Base-by-base conservation (phyloP, 1,140 invertebrate genomes). In the Drosophila bifasciata region DNA sequence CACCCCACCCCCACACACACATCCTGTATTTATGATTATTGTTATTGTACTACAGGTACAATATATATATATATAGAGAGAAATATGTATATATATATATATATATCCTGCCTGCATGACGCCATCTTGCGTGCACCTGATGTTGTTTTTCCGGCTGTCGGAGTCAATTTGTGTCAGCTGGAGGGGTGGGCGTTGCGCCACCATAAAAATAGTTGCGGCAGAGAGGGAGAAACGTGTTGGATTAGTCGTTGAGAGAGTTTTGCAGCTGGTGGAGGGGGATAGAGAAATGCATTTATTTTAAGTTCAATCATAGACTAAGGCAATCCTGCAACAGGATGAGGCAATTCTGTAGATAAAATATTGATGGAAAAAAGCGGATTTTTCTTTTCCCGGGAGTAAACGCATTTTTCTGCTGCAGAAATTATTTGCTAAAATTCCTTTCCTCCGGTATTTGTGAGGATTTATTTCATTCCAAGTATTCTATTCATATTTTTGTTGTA, bases 21-120 rank as follows among this genome's bases (percentile, higher is more conserved):
- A 28, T 53, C 59, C 51, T 73, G 60, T 76, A 72, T 81, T 80
- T 81, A 80, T 67, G 78, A 73, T 81, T 77, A 81, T 80, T 80
- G 61, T 80, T 73, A 62, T 81, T 80, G 77, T 43, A 25, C 19
- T 36, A 36, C 32, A 36, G 32, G 32, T 36, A 36, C 11, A 11
- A 32, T 36, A 40, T n/a, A 23, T 51, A 8, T 28, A 13, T 60
- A 39, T 17, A 25, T 6, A 16, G 28, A 9, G 9, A 39, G 1
- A 25, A 6, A 11, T 32, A 52, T 43, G 28, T 53, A 48, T 15
- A 19, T 46, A 67, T 51, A 17, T n/a, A 32, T 25, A 6, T 28
- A 7, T 28, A 49, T 43, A 40, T 51, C 61, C 64, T 17, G 17
- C 15, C 3, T 51, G 16, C 16, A 28, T 32, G 39, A 44, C 17